Evolutionary conservation across 2,888 invertebrate genomes (phyloP).

Genomic region (Dasypolia templi): DNA sequence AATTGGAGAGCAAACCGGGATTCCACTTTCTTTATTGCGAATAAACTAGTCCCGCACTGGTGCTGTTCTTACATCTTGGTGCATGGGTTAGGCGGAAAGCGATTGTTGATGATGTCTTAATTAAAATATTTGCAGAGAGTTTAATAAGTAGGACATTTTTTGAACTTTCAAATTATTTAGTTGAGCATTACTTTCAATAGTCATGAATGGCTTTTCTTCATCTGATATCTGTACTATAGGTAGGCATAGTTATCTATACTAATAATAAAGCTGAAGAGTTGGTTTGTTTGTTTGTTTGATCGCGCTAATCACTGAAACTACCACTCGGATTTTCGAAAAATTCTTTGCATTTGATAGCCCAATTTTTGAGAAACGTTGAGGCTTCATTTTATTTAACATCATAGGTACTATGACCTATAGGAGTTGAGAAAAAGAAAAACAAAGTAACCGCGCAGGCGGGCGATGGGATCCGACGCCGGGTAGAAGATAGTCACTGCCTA

Average conservation of each 20-base stretch:
- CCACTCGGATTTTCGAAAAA: no score
- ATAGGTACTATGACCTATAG: no score
- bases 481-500: no score
- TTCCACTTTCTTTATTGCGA: constrained; percentile 90
- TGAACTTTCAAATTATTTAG: neutral
- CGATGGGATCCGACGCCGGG: no score
- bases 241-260: neutral
- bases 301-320: no score
- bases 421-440: no score
- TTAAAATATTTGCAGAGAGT: constrained; percentile 4
- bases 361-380: no score
- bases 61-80: constrained; percentile 80
- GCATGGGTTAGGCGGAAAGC: constrained; percentile 61
- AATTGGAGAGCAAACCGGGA: constrained; percentile 89
- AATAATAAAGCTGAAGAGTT: no score
- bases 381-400: no score
- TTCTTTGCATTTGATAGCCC: no score
- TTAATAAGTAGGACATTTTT: neutral
- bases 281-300: no score
- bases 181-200: neutral
- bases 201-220: neutral
- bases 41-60: constrained; percentile 89
- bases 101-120: constrained; percentile 33
- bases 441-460: no score
- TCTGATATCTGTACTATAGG: neutral